These are phyloP conservation scores for Hyalella azteca DNA, from an alignment of 2,888 invertebrate genomes.

Conservation along the genomic window DNA sequence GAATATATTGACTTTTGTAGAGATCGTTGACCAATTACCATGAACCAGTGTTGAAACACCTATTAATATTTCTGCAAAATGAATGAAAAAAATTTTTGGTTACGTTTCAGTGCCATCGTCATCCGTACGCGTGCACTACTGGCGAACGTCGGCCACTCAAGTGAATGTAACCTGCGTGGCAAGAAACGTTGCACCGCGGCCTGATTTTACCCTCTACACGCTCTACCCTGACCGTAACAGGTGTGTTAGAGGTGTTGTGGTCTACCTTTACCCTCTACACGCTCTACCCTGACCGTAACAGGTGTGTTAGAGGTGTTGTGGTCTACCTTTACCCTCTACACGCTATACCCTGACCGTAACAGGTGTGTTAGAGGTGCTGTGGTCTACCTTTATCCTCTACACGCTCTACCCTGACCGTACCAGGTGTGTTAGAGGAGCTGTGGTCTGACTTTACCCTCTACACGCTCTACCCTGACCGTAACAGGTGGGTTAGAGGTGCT, in stretches of 20 bases:
- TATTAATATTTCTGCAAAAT: too few relatives aligned
- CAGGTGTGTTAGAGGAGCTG: too few relatives aligned
- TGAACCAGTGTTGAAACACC: too few relatives aligned
- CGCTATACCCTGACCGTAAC: not conserved
- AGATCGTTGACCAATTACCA: too few relatives aligned
- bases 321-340: not conserved
- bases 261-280: not conserved
- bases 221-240: slow-evolving; percentile 2
- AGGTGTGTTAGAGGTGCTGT: not conserved
- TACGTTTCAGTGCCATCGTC: slow-evolving; percentile 39
- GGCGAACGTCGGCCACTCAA: slow-evolving; percentile 47
- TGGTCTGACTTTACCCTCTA: slow-evolving; percentile 6
- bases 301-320: not conserved
- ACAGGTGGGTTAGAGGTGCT: too few relatives aligned
- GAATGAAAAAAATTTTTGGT: too few relatives aligned
- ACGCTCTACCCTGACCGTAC: not conserved
- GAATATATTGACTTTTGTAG: too few relatives aligned
- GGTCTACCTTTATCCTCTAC: not conserved
- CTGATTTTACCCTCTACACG: slow-evolving; percentile 6
- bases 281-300: not conserved
- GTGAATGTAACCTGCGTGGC: slow-evolving; percentile 48
- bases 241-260: not conserved
- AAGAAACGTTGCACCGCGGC: slow-evolving; percentile 32
- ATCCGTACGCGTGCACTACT: slow-evolving; percentile 42
- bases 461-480: slow-evolving; percentile 2